Percentiles rank a stretch among this genome's conserved stretches.
These are phyloP conservation scores for Dromaius novaehollandiae DNA, from an alignment of 2,113 vertebrate genomes.

Conservation along the genomic window DNA sequence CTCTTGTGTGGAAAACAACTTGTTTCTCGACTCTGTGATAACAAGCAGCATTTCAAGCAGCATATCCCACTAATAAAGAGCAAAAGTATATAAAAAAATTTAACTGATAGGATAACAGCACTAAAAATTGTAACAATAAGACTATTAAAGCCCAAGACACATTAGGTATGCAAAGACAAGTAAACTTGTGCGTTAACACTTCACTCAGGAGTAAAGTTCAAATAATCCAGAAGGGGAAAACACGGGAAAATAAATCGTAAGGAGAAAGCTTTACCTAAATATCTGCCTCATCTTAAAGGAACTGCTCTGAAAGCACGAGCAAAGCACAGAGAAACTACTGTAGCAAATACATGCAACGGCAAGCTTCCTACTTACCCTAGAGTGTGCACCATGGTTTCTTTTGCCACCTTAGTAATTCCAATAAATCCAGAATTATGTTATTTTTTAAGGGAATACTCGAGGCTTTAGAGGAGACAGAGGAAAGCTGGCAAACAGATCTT, in stretches of 20 bases:
- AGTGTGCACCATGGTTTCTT: conserved; percentile 78
- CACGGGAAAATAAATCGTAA: not conserved
- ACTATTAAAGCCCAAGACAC: not conserved
- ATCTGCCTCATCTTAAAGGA: not conserved
- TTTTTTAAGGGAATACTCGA: conserved; percentile 41
- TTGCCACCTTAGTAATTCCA: conserved; percentile 57
- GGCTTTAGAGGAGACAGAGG: conserved; percentile 32
- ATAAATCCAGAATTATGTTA: conserved; percentile 46
- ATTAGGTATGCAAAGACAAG: not conserved
- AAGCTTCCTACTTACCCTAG: conserved; percentile 82
- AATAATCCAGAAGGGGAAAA: not conserved
- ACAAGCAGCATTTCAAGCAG: not conserved
- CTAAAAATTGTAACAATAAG: not conserved
- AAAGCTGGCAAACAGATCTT: conserved; percentile 59
- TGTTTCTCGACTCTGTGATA: not conserved
- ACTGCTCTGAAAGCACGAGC: conserved; percentile 4
- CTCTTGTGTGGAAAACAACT: not conserved
- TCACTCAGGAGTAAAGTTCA: not conserved
- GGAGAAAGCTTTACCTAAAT: not conserved
- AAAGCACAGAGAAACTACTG: not conserved
- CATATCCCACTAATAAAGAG: not conserved
- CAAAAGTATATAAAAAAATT: not conserved
- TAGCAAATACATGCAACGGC: conserved; percentile 6
- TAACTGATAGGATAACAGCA: not conserved
- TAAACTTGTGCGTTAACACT: not conserved